Base-by-base conservation (phyloP, 2,888 invertebrate species). In the Oligia latruncula region DNA sequence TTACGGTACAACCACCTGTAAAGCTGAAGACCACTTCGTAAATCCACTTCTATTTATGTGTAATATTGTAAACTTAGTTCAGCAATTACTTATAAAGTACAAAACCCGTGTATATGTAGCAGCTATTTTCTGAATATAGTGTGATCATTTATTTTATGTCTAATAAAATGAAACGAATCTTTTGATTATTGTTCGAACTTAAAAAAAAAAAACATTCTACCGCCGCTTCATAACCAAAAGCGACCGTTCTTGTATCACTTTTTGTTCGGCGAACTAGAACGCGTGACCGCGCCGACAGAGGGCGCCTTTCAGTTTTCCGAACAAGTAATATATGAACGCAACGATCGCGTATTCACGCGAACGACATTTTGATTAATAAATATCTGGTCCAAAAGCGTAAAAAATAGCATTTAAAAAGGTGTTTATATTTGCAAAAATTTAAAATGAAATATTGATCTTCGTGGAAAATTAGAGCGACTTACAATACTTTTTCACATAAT, bases 11-110 rank as follows among this genome's bases (percentile, higher is more conserved):
- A 43, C 55, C 55, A 60, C 20, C 49, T 43, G 29, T 80, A 52
- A 79, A 58, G 46, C 17, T 46, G 43, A 70, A 55, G 13, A 66
- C 62, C 13, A 62, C 74, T 67, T 74, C 66, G 40, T 79, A 74
- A 83, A 82, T 78, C 29, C n/a, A 73, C 60, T 58, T 64, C 29
- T 58, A 17, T 71, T 64, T 64, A 84, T 6, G 8, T 43, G 43
- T 78, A 67, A 71, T 62, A 58, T 62, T 60, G 43, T 74, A 84
- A 84, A 83, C 20, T 79, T 43, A 29, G 29, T 71, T 71, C 49
- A 49, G 55, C 20, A 11, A 73, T 49, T 43, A 80, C 17, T 67
- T 60, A 62, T 29, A 60, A 58, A 35, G 66, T 49, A 66, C n/a
- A 1, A 49, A 74, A 49, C 40, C n/a, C n/a, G 43, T 43, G 23